Percentiles rank a stretch among this genome's conserved stretches.
Conservation (phyloP, 1,140 invertebrate species). For the Temnothorax nylanderi region DNA sequence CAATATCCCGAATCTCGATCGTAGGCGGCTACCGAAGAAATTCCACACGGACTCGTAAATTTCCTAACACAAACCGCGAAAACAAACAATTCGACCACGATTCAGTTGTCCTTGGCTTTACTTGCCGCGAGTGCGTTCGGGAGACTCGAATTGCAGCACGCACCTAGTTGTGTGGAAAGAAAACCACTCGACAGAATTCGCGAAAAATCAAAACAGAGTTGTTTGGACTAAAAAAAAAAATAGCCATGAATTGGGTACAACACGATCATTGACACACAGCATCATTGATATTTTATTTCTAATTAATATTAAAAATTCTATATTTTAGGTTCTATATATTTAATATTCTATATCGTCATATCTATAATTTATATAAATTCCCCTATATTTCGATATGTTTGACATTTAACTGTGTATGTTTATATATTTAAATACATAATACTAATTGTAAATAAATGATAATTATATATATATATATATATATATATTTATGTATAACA, state of each 20-base stretch:
- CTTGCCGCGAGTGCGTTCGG: conserved; percentile 1
- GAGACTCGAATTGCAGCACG: conserved; percentile 14
- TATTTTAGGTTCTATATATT: too few relatives aligned
- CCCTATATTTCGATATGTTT: too few relatives aligned
- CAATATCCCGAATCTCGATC: conserved; percentile 38
- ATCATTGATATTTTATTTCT: neutral
- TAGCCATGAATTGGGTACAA: neutral
- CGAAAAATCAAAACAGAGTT: neutral
- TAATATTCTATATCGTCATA: too few relatives aligned
- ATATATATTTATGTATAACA: neutral
- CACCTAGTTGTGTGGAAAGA: neutral
- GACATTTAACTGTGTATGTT: too few relatives aligned
- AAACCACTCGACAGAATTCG: neutral
- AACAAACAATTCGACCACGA: conserved; percentile 29
- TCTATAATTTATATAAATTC: too few relatives aligned
- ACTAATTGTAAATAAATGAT: neutral
- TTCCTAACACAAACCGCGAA: conserved; percentile 40
- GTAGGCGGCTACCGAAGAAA: conserved; percentile 9
- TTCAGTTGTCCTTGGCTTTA: conserved; percentile 54
- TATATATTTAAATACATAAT: neutral
- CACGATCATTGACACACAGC: neutral
- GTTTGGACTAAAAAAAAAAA: neutral
- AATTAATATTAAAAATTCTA: neutral
- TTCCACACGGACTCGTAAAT: conserved; percentile 54
- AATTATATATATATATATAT: neutral